Conservation (phyloP, 2,888 invertebrate species). For the Cheilosia variabilis region DNA sequence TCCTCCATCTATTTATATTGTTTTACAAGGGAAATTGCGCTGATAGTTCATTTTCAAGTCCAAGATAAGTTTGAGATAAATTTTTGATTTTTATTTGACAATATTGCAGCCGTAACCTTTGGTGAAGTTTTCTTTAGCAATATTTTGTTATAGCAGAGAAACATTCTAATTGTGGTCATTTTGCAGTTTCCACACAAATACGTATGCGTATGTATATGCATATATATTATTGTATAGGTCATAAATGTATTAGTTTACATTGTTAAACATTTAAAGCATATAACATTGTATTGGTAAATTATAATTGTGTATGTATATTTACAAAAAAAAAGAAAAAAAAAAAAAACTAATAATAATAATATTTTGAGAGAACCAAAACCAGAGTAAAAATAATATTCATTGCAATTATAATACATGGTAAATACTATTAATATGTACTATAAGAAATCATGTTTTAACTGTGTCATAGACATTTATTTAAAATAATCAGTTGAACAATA, state of each 20-base stretch:
- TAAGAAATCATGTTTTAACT: slow-evolving; percentile 74
- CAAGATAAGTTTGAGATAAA: too few species aligned
- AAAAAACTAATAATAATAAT: slow-evolving; percentile 3
- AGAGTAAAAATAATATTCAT: slow-evolving; percentile 61
- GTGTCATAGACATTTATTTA: slow-evolving; percentile 75
- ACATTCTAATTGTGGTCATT: slow-evolving; percentile 40
- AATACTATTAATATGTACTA: slow-evolving; percentile 67
- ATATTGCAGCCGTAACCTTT: slow-evolving; percentile 1
- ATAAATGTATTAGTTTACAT: slow-evolving; percentile 56
- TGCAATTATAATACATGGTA: slow-evolving; percentile 67
- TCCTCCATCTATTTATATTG: too few species aligned
- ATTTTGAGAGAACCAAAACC: slow-evolving; percentile 53
- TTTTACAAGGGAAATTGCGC: too few species aligned
- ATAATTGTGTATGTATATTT: slow-evolving; percentile 47
- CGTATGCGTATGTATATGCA: slow-evolving; percentile 2
- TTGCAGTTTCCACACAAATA: slow-evolving; percentile 42
- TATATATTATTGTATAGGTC: slow-evolving; percentile 28
- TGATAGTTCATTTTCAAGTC: too few species aligned
- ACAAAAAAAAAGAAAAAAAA: slow-evolving; percentile 37
- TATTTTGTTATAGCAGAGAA: slow-evolving; percentile 10
- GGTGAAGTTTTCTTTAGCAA: not conserved
- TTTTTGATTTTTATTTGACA: not conserved
- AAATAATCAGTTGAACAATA: slow-evolving; percentile 73
- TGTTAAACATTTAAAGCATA: slow-evolving; percentile 55
- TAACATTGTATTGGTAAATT: slow-evolving; percentile 62